These are phyloP conservation scores for Hippocampus barbouri DNA, from an alignment of 2,113 vertebrate species.

Conservation along the genomic window DNA sequence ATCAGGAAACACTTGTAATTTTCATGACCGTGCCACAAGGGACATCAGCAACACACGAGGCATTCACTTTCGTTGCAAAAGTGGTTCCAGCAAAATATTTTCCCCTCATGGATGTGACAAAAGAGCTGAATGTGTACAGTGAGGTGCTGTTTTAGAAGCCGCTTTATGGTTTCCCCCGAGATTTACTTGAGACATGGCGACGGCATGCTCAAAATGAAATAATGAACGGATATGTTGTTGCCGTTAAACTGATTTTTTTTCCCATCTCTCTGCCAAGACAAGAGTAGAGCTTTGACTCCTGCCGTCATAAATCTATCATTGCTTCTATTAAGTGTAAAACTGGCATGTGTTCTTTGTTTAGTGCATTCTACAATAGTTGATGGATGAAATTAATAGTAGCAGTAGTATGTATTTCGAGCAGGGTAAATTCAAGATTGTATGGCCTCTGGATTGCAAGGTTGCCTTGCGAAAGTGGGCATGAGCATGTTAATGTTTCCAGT, in stretches of 20 bases:
- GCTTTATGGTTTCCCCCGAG: slow-evolving; percentile 52
- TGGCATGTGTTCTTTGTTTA: slow-evolving; percentile 34
- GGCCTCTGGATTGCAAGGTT: slow-evolving; percentile 31
- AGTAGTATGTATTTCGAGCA: slow-evolving; percentile 5
- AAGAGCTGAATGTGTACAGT: slow-evolving; percentile 49
- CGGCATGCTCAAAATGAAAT: slow-evolving; percentile 31
- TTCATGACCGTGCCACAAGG: slow-evolving; percentile 44
- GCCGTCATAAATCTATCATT: slow-evolving; percentile 54
- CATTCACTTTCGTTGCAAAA: slow-evolving; percentile 42
- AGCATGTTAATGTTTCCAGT: slow-evolving; percentile 36
- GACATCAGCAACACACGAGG: slow-evolving; percentile 39
- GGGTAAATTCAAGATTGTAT: slow-evolving; percentile 40
- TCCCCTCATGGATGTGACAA: slow-evolving; percentile 57
- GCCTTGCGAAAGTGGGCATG: slow-evolving; percentile 53
- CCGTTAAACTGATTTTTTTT: slow-evolving; percentile 20
- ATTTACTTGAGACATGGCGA: slow-evolving; percentile 40
- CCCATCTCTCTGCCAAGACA: slow-evolving; percentile 7
- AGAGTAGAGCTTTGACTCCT: slow-evolving; percentile 42
- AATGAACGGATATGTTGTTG: slow-evolving; percentile 46
- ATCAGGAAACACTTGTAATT: slow-evolving; percentile 52
- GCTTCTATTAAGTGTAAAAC: slow-evolving; percentile 46
- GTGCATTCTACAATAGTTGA: slow-evolving; percentile 23
- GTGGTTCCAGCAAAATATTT: slow-evolving; percentile 36
- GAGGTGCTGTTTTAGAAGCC: slow-evolving; percentile 50
- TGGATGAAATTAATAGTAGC: slow-evolving; percentile 15